A percentile compares a stretch with the other conserved stretches of the same genome.
Conservation (phyloP, 1,140 invertebrate species). For the Ladona fulva region DNA sequence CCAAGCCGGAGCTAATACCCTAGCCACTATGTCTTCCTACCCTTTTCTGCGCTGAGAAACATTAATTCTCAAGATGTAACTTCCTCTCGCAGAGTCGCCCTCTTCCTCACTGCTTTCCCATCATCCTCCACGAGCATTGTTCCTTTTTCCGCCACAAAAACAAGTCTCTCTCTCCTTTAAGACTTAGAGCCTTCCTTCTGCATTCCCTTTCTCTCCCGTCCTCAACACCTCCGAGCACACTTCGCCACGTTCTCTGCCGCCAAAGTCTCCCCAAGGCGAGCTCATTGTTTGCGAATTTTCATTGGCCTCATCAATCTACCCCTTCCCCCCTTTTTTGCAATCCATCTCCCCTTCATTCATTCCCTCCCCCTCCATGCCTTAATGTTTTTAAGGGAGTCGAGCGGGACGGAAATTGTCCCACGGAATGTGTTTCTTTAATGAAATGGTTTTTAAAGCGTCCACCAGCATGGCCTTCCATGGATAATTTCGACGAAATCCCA, state of each 20-base stretch:
- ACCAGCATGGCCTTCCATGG: too few species aligned
- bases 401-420: too few species aligned
- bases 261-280: too few species aligned
- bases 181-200: too few species aligned
- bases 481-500: too few species aligned
- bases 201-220: too few species aligned
- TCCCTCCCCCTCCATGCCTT: too few species aligned
- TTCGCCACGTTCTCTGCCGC: not conserved
- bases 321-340: not conserved
- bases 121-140: not conserved
- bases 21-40: not conserved
- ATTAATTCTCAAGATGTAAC: not conserved
- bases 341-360: too few species aligned
- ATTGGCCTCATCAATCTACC: not conserved
- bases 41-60: not conserved
- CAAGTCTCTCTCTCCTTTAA: not conserved
- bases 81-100: not conserved
- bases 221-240: not conserved
- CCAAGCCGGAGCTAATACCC: not conserved
- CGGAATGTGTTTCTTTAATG: too few species aligned
- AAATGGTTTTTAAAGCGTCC: too few species aligned
- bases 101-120: not conserved
- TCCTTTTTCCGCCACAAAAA: not conserved
- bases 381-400: too few species aligned
- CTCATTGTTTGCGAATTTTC: not conserved